Conservation (phyloP, 2,888 invertebrate species). For the Hirtodrosophila cameraria region DNA sequence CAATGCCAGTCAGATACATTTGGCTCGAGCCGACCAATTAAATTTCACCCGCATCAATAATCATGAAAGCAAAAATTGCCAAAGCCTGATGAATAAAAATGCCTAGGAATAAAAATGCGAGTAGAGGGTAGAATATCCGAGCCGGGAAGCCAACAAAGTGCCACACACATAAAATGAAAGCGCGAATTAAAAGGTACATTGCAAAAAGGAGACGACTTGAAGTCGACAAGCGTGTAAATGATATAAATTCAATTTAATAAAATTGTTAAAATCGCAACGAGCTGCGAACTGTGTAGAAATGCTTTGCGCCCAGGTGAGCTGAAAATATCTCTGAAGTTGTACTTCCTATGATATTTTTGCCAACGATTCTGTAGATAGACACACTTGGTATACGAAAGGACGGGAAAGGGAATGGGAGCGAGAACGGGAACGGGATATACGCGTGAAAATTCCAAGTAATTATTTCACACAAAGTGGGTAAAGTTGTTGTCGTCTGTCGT, state of each 20-base stretch:
- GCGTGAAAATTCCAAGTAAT: conserved; percentile 81
- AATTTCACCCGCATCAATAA: conserved; percentile 82
- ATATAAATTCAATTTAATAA: conserved; percentile 83
- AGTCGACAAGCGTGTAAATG: conserved; percentile 82
- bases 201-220: conserved; percentile 55
- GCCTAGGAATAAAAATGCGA: conserved; percentile 37
- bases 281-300: conserved; percentile 79
- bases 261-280: conserved; percentile 82
- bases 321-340: conserved; percentile 68
- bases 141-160: conserved; percentile 55
- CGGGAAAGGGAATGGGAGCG: too few relatives aligned
- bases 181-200: conserved; percentile 67
- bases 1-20: conserved; percentile 40
- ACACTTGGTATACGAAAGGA: too few relatives aligned
- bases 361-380: too few relatives aligned
- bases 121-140: conserved; percentile 34
- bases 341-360: conserved; percentile 3
- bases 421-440: conserved; percentile 72
- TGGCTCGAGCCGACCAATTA: conserved; percentile 73
- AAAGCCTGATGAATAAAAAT: conserved; percentile 49
- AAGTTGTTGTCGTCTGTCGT: conserved; percentile 37
- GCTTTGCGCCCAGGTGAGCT: conserved; percentile 79
- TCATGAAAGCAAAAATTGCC: conserved; percentile 80
- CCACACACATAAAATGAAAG: conserved; percentile 77
- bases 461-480: conserved; percentile 74